Evolutionary conservation across 2,888 invertebrate species (phyloP).

Genomic region (Eristalis tenax): DNA sequence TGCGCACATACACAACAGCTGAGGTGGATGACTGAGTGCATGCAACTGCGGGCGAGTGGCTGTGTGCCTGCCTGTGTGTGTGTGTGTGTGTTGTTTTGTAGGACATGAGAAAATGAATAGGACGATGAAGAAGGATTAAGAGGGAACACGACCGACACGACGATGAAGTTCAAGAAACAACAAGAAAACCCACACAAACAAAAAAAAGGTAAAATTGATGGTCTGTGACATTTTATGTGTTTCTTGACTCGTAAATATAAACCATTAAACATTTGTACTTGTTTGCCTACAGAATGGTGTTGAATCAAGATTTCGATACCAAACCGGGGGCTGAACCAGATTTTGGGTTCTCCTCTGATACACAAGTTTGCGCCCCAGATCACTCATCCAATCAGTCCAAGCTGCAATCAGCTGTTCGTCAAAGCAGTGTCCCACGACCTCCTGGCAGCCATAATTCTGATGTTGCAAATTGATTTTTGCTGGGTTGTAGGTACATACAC

Average conservation of each 20-base stretch:
- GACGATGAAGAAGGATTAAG: not conserved
- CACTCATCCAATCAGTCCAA: too few relatives aligned
- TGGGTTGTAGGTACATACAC: too few relatives aligned
- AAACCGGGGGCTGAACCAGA: too few relatives aligned
- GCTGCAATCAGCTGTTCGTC: too few relatives aligned
- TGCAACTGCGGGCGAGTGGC: not conserved
- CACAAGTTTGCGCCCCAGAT: too few relatives aligned
- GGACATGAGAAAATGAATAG: not conserved
- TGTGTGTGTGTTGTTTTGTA: not conserved
- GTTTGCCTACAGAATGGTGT: not conserved
- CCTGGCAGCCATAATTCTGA: too few relatives aligned
- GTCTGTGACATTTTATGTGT: not conserved
- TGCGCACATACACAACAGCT: conserved; percentile 3
- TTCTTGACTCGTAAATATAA: not conserved
- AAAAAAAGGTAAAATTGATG: not conserved
- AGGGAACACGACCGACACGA: not conserved
- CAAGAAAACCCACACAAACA: not conserved
- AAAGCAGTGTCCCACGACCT: too few relatives aligned
- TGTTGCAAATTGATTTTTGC: too few relatives aligned
- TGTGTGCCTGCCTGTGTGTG: not conserved
- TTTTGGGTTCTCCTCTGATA: too few relatives aligned
- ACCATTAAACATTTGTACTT: not conserved
- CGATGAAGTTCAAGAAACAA: not conserved
- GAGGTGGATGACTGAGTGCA: not conserved
- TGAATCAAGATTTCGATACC: not conserved